Evolutionary conservation across 2,113 vertebrate species (phyloP).

Genomic region (Mixornis gularis): DNA sequence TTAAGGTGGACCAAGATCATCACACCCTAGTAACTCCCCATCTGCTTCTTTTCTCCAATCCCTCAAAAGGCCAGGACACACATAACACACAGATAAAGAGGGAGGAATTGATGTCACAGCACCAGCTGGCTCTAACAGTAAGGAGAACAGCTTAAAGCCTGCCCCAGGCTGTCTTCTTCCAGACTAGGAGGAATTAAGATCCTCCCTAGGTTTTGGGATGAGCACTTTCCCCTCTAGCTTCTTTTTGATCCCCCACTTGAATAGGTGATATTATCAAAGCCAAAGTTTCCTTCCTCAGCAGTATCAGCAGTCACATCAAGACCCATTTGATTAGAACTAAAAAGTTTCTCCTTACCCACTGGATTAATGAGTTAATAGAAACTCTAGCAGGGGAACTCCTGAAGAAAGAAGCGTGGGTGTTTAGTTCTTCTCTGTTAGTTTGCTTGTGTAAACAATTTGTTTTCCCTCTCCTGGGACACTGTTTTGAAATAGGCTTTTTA

Average conservation of each 20-base stretch:
- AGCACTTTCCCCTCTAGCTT: background rate
- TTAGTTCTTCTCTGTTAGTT: background rate
- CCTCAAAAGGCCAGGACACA: background rate
- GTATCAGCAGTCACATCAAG: background rate
- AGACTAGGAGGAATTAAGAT: background rate
- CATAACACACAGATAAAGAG: accelerated
- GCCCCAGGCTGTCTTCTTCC: background rate
- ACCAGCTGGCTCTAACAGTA: background rate
- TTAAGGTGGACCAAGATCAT: background rate
- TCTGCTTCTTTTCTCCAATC: background rate
- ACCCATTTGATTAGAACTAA: background rate
- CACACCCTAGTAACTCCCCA: background rate
- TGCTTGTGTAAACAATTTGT: slow-evolving; percentile 32
- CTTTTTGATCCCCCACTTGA: background rate
- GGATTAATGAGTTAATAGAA: background rate
- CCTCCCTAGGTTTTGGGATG: background rate
- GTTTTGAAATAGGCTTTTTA: background rate
- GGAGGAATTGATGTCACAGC: background rate
- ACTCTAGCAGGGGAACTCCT: background rate
- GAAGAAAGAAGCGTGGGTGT: background rate
- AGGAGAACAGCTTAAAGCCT: background rate
- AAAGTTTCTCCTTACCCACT: background rate
- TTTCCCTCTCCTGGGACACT: background rate
- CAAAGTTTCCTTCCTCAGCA: background rate
- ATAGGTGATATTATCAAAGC: background rate